phyloP scores from a whole-genome alignment of 2,888 invertebrate species.

The Sthenelais limicola region DNA sequence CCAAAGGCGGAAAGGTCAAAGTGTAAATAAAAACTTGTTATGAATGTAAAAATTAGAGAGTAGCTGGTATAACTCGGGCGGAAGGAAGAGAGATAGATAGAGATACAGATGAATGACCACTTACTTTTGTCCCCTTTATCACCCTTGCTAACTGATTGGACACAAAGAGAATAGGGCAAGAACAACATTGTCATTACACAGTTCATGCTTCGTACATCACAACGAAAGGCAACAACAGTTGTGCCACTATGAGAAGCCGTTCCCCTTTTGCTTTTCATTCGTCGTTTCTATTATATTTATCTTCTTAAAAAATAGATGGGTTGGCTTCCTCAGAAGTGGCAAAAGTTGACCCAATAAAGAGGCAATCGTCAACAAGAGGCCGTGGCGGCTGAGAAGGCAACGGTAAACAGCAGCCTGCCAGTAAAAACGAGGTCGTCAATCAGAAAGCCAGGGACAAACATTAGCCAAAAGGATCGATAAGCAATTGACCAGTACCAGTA shows the following conservation, averaged over 20 bases:
- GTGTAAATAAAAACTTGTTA: constrained; percentile 35
- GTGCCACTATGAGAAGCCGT: constrained; percentile 13
- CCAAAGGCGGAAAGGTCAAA: constrained; percentile 15
- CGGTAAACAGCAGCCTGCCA: constrained; percentile 6
- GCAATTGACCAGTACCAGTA: background rate
- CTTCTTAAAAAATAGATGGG: constrained; percentile 1
- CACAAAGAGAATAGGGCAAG: constrained; percentile 42
- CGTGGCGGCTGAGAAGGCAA: background rate
- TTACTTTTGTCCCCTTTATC: constrained; percentile 52
- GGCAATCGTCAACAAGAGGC: background rate
- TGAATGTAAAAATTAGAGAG: constrained; percentile 12
- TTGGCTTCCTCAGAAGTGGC: background rate
- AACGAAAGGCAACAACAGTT: constrained; percentile 34
- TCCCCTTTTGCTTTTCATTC: no score
- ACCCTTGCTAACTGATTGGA: constrained; percentile 48
- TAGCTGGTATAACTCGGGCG: constrained; percentile 36
- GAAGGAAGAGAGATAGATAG: constrained; percentile 13
- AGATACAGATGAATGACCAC: no score
- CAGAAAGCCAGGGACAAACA: constrained; percentile 21
- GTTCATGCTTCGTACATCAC: constrained; percentile 36
- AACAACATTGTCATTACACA: constrained; percentile 33
- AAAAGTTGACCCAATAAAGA: background rate
- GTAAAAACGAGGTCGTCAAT: constrained; percentile 1
- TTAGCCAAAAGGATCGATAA: constrained; percentile 26
- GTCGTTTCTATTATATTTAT: no score